Base-by-base conservation (phyloP, 2,797 vertebrate species). In the Dipus sagitta region DNA sequence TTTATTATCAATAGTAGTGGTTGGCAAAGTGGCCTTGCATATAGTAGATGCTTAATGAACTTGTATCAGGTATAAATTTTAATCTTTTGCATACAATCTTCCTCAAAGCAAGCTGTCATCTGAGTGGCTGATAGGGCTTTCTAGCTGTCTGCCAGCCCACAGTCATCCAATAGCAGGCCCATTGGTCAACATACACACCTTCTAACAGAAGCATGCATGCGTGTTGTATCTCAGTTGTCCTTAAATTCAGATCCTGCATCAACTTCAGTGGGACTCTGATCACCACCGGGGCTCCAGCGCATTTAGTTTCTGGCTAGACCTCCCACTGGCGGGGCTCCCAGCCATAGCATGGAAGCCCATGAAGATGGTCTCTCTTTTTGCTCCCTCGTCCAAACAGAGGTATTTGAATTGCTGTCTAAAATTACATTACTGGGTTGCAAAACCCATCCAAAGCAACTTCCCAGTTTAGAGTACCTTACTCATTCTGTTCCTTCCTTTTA, bases 401-500 rank as follows among this genome's bases (percentile, higher is more conserved):
- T 47, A 60, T 80, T 12, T 13, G 78, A 71, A 65, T 23, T 62
- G 47, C 72, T 74, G 52, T 58, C 76, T 20, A 71, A 67, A 93
- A 64, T 28, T 77, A 75, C 58, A 74, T 3, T 6, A 77, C 9
- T 54, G 32, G 75, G 47, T 38, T 88, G 58, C 20, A 91, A 47
- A 83, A 54, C 18, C 52, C 47, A 52, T 47, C 7, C 17, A 74
- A 80, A 67, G 88, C 9, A 72, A n/a, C 26, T 71, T 72, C 74
- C 88, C 23, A 64, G 38, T 78, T 60, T 26, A 67, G 32, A 84
- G 12, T 42, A 28, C 38, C 42, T 58, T 47, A 76, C 52, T 91
- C 26, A 83, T 78, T 89, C 7, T 71, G 42, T 82, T 38, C 86
- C n/a, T 70, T 58, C 65, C 68, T n/a, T 71, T 87, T 70, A 84